Evolutionary conservation across 64 coral and sea anemone species (phyloP), one percentile per base, ranked within the genome.

Genomic region (Hydrozoanthus tunicans): DNA sequence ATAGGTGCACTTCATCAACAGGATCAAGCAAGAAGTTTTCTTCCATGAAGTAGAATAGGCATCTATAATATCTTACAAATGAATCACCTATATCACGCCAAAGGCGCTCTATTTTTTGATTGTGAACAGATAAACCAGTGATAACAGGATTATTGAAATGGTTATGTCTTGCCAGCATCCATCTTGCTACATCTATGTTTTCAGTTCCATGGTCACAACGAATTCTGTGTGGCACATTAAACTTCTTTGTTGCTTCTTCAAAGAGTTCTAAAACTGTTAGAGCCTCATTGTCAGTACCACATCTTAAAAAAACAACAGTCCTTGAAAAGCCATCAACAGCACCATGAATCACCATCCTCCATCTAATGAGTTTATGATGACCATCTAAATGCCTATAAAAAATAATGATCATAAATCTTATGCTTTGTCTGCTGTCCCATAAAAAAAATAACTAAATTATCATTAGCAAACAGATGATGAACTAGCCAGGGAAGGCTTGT

Each of bases 21-120:
- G 92, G 92, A 93, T 90, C 83, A 62, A 93, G 67, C 54, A 89
- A 57, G 55, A 54, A 67, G 56, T 93, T 70, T 67, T 79, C 65
- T 62, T 93, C 85, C 43, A 90, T 67, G 26, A 89, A 81, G 81
- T 83, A 90, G 63, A 90, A 93, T 70, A 90, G 54, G 25, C 76
- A 58, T 79, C 64, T 90, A 58, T 82, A 93, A 78, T 74, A 70
- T 72, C 5, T 59, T 62, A 83, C 32, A 61, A 81, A 73, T 64
- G 69, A 75, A 52, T 90, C 85, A 14, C 78, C 71, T 20, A 81
- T 72, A 93, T 89, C 86, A 63, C 58, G 85, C 77, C 88, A 90
- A 63, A 90, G 85, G 17, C 86, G 77, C 73, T 93, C 92, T 53
- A 93, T 89, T 81, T 79, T 89, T 65, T 93, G 85, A 77, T 93